Evolutionary conservation across 2,113 vertebrate genomes (phyloP).

Genomic region (Mohoua ochrocephala): DNA sequence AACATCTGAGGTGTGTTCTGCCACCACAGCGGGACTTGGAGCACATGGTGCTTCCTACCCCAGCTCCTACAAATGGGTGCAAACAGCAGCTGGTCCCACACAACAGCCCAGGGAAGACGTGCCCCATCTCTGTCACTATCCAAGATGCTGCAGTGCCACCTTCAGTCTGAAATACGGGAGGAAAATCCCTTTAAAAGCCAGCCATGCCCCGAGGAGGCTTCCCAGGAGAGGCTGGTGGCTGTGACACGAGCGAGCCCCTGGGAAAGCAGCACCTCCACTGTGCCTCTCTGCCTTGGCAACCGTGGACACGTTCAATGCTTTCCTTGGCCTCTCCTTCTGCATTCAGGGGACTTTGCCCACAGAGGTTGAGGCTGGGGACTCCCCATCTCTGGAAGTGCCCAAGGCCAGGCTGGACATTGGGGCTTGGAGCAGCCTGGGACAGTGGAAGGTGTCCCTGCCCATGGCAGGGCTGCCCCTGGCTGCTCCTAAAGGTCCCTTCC

Average conservation of each 20-base stretch:
- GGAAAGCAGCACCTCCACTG: neutral
- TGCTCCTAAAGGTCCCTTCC: neutral
- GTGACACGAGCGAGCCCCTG: neutral
- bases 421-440: neutral
- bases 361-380: rapidly evolving
- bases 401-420: neutral
- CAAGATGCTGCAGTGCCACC: constrained; percentile 61
- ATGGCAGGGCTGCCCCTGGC: neutral
- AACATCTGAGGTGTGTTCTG: neutral
- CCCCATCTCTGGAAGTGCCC: neutral
- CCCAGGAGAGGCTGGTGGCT: neutral
- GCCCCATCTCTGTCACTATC: neutral
- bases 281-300: rapidly evolving
- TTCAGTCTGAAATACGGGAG: constrained; percentile 26
- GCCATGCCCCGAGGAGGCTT: neutral
- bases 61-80: neutral
- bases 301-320: rapidly evolving
- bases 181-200: neutral
- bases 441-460: neutral
- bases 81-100: neutral
- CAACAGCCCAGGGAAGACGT: neutral
- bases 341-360: rapidly evolving
- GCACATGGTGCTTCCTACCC: neutral
- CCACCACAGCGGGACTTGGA: neutral
- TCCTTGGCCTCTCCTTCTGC: neutral